phyloP scores from a whole-genome alignment of 2,888 invertebrate genomes.

The Nephrotoma flavescens region DNA sequence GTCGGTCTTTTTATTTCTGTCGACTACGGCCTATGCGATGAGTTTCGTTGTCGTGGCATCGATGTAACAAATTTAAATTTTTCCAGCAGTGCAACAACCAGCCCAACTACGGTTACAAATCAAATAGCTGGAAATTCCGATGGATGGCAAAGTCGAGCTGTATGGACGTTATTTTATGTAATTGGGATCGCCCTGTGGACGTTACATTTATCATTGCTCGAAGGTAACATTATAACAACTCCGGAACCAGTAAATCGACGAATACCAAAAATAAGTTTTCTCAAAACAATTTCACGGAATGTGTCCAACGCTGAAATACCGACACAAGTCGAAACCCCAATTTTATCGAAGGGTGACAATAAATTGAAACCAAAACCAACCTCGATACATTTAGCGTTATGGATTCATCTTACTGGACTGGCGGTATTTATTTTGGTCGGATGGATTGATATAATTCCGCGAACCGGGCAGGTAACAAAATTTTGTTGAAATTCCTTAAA shows the following conservation, averaged over 20 bases:
- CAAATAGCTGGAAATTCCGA: slow-evolving; percentile 13
- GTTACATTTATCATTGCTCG: slow-evolving; percentile 26
- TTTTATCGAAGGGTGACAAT: slow-evolving; percentile 9
- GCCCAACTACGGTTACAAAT: slow-evolving; percentile 28
- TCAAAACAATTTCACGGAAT: slow-evolving; percentile 37
- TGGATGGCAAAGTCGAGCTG: slow-evolving; percentile 36
- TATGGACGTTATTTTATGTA: slow-evolving; percentile 41
- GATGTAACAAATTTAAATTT: slow-evolving; percentile 28
- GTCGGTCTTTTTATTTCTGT: slow-evolving; percentile 44
- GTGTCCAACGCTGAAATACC: slow-evolving; percentile 28
- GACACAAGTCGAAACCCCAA: slow-evolving; percentile 10
- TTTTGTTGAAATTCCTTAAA: neutral
- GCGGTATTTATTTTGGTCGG: slow-evolving; percentile 31
- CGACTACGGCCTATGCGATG: slow-evolving; percentile 44
- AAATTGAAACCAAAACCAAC: slow-evolving; percentile 19
- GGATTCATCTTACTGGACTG: slow-evolving; percentile 34
- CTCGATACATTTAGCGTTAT: slow-evolving; percentile 28
- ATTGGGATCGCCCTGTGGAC: slow-evolving; percentile 37
- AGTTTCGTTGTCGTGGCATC: slow-evolving; percentile 41
- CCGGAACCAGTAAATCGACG: neutral
- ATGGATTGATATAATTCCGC: slow-evolving; percentile 38
- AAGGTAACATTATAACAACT: slow-evolving; percentile 17
- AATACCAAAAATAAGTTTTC: slow-evolving; percentile 22
- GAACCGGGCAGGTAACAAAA: slow-evolving; percentile 33
- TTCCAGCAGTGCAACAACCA: slow-evolving; percentile 8